Conservation (phyloP, 1,140 invertebrate genomes). For the Drosophila miranda region DNA sequence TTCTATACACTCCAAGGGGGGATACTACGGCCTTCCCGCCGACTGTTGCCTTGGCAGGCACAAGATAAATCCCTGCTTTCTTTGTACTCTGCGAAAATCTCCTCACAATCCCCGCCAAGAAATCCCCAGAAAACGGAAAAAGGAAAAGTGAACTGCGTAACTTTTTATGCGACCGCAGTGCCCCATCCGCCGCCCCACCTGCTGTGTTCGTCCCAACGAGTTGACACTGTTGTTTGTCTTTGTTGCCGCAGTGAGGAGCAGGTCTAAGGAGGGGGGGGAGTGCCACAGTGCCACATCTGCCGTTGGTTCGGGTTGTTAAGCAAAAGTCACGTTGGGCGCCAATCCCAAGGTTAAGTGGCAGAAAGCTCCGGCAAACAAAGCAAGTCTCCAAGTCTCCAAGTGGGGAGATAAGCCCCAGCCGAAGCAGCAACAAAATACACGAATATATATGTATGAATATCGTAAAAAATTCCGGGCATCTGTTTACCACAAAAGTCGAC, state of each 20-base stretch:
- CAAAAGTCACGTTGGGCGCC: conserved; percentile 64
- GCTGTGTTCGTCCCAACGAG: conserved; percentile 45
- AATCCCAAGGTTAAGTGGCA: conserved; percentile 67
- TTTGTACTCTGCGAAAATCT: too few species aligned
- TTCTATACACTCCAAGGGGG: too few species aligned
- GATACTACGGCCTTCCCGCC: too few species aligned
- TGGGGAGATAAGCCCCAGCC: conserved; percentile 18
- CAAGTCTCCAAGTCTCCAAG: conserved; percentile 24
- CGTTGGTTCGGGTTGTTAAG: conserved; percentile 45
- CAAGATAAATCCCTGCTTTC: too few species aligned
- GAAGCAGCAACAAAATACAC: conserved; percentile 13
- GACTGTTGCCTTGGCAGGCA: too few species aligned
- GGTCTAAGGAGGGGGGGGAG: background rate
- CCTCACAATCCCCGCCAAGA: background rate
- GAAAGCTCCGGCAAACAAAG: conserved; percentile 38
- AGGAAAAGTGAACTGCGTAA: conserved; percentile 49
- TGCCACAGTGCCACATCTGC: background rate
- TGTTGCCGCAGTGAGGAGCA: conserved; percentile 1
- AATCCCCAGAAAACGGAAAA: conserved; percentile 19
- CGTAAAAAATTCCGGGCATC: conserved; percentile 13
- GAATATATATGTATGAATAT: conserved; percentile 1
- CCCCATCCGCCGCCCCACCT: background rate
- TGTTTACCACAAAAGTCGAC: conserved; percentile 50
- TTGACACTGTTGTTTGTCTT: conserved; percentile 54
- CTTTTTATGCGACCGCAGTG: conserved; percentile 59